Conservation (phyloP, 2,888 invertebrate genomes). For the Rhagium mordax region DNA sequence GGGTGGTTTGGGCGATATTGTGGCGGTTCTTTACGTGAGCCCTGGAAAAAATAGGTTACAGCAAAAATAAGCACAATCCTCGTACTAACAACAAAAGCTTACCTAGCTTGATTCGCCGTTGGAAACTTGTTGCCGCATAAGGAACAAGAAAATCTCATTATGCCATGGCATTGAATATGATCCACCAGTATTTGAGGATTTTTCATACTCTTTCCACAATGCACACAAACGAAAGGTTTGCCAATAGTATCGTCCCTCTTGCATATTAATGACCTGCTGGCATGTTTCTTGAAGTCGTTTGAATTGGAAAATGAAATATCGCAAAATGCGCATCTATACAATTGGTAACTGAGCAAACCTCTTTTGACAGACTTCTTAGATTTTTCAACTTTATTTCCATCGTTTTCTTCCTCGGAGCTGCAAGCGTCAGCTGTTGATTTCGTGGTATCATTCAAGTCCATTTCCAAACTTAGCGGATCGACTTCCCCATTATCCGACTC, state of each 20-base stretch:
- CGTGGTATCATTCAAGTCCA: constrained; percentile 39
- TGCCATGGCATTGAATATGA: constrained; percentile 76
- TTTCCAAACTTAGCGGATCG: constrained; percentile 50
- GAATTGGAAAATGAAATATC: constrained; percentile 63
- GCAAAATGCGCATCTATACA: constrained; percentile 74
- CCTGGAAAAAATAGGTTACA: constrained; percentile 47
- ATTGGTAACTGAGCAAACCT: constrained; percentile 65
- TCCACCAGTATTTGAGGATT: constrained; percentile 70
- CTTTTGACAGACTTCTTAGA: constrained; percentile 28
- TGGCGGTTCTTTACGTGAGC: constrained; percentile 74
- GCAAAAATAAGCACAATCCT: background rate
- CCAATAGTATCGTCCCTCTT: constrained; percentile 33
- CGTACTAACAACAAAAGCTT: constrained; percentile 22
- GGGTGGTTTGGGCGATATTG: constrained; percentile 65
- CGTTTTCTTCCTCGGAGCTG: constrained; percentile 51
- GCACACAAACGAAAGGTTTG: constrained; percentile 70
- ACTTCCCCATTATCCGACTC: constrained; percentile 38
- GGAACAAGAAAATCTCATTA: constrained; percentile 75
- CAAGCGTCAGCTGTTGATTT: constrained; percentile 11
- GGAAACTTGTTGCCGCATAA: constrained; percentile 71
- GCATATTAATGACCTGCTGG: constrained; percentile 56
- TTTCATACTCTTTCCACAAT: constrained; percentile 71
- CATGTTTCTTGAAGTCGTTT: constrained; percentile 67
- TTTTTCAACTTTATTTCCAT: constrained; percentile 34
- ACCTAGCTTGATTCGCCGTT: constrained; percentile 60